Conservation (phyloP, 2,888 invertebrate genomes). For the Patella depressa region DNA sequence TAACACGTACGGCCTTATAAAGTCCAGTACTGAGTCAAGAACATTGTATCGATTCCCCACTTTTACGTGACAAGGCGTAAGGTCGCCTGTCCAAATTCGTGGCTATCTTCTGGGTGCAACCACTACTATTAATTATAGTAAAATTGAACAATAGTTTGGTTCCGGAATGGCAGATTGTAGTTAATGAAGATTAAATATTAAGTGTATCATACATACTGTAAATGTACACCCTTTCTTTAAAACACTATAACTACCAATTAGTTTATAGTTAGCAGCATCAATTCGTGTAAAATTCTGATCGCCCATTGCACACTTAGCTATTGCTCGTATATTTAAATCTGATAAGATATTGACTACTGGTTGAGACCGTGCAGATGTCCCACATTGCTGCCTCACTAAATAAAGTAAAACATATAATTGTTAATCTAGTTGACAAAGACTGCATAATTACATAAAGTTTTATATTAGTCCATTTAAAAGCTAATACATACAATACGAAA, state of each 20-base stretch:
- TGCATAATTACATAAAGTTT: no score
- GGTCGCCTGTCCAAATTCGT: no score
- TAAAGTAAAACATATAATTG: background rate
- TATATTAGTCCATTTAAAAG: no score
- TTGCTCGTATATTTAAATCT: background rate
- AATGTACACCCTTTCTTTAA: background rate
- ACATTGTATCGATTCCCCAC: no score
- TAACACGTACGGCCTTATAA: no score
- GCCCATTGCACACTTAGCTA: background rate
- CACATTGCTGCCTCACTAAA: background rate
- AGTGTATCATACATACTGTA: background rate
- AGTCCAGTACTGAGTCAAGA: no score
- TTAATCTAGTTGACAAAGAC: no score
- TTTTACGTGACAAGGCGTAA: no score
- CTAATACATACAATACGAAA: no score
- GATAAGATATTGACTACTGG: background rate
- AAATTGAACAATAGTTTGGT: no score
- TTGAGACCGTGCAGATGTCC: background rate
- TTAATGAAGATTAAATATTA: background rate
- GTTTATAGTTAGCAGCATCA: background rate
- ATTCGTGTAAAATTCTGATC: background rate
- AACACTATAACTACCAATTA: background rate
- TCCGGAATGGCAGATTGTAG: background rate
- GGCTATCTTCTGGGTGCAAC: no score
- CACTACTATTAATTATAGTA: no score